Percentiles rank a stretch among this genome's conserved stretches.
Conservation (phyloP, 2,113 vertebrate genomes). For the Onychostruthus taczanowskii region DNA sequence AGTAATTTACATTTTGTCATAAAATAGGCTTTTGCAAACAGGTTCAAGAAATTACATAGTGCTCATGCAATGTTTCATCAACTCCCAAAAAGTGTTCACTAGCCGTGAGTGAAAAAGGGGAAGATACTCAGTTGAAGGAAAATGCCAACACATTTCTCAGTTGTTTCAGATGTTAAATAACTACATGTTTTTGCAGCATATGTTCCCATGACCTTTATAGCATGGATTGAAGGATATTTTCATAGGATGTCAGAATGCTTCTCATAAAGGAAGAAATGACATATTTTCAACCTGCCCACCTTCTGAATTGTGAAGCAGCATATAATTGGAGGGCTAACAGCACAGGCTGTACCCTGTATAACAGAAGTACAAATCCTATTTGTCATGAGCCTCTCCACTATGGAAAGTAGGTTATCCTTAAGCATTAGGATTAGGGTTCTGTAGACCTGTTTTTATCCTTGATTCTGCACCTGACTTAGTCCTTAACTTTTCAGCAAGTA, state of each 20-base stretch:
- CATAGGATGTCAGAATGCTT: not conserved
- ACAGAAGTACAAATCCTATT: not conserved
- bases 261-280: not conserved
- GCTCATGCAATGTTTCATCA: not conserved
- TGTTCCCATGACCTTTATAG: not conserved
- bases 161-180: not conserved
- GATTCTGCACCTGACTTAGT: not conserved
- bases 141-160: not conserved
- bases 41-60: not conserved
- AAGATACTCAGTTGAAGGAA: not conserved
- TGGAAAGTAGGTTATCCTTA: not conserved
- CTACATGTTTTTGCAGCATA: not conserved
- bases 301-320: not conserved
- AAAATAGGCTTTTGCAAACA: not conserved
- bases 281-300: not conserved
- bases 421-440: not conserved
- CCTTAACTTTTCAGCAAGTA: not conserved
- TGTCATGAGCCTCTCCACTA: not conserved
- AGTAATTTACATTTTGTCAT: not conserved
- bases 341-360: not conserved
- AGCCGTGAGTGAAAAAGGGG: not conserved
- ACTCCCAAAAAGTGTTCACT: not conserved
- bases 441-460: not conserved
- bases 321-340: not conserved
- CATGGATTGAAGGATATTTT: not conserved